Evolutionary conservation across 2,113 vertebrate species (phyloP), one percentile per base, ranked within the genome.

Genomic region (Notothenia coriiceps): DNA sequence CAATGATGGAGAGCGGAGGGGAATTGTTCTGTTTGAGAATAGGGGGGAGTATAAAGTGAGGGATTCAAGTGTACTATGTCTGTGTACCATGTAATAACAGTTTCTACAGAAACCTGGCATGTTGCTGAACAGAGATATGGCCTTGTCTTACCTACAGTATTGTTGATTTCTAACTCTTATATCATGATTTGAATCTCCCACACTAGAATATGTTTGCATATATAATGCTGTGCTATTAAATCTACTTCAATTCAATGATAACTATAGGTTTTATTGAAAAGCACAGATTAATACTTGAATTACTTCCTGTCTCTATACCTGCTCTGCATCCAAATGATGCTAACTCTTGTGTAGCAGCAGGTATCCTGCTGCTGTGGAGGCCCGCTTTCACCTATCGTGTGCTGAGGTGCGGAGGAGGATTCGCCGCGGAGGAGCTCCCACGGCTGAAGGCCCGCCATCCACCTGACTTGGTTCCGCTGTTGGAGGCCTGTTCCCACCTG

Each of bases 1-100:
- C 74, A 86, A 77, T 66, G 65, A 40, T 4, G n/a, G 12, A 43
- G 64, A 22, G 70, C 51, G 52, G 57, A 33, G 65, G 74, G 70
- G 64, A 20, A 1, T 17, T 56, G 33, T 7, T 47, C 25, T 59
- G 60, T 77, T 69, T 82, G 35, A 64, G 35, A 77, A 64, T 14
- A 51, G 47, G 59, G 13, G 10, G 47, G 35, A 29, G 20, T 5
- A 29, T 59, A 43, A 55, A 50, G 64, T 20, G 40, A 47, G 25
- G 33, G 3, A 51, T 9, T 20, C 7, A 22, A 20, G 47, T 18
- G 35, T 12, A 66, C 35, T 46, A 18, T 25, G 18, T 40, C 18
- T 54, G 35, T 46, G 20, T 17, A 18, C 47, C 51, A 40, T 40
- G 7, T 40, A 62, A 33, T 35, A 44, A 11, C 10, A 22, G 35